These are phyloP conservation scores for Xyrichtys novacula DNA, from an alignment of 2,797 vertebrate genomes.

Conservation along the genomic window DNA sequence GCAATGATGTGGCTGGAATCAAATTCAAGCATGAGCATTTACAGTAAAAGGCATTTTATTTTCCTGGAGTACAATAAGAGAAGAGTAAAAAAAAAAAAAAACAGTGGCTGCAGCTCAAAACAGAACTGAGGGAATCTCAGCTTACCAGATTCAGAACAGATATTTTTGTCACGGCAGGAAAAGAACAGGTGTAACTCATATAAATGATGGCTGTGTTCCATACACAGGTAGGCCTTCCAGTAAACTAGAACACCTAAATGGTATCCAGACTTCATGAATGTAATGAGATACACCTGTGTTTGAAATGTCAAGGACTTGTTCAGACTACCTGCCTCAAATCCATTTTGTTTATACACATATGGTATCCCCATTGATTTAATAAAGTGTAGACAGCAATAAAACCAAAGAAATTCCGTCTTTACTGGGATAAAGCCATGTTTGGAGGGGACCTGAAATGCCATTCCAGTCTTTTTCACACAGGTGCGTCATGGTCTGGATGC, in stretches of 20 bases:
- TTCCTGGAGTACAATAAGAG: slow-evolving; percentile 7
- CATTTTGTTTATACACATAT: background rate
- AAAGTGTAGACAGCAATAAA: background rate
- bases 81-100: slow-evolving; percentile 8
- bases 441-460: background rate
- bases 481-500: background rate
- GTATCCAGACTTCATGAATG: slow-evolving; percentile 22
- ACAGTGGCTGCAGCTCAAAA: slow-evolving; percentile 6
- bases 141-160: slow-evolving; percentile 9
- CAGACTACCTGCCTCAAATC: background rate
- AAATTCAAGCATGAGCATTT: too few species aligned
- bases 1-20: too few species aligned
- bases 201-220: slow-evolving; percentile 14
- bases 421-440: background rate
- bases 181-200: slow-evolving; percentile 43
- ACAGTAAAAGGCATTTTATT: slow-evolving; percentile 8
- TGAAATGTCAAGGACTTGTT: slow-evolving; percentile 7
- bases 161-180: slow-evolving; percentile 14
- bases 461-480: background rate
- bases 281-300: slow-evolving; percentile 42
- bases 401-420: background rate
- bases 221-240: slow-evolving; percentile 38
- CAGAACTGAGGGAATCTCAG: slow-evolving; percentile 4
- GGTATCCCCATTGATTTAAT: background rate
- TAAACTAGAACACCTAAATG: slow-evolving; percentile 37